Conservation (phyloP, 2,888 invertebrate species). For the Noctua fimbriata region DNA sequence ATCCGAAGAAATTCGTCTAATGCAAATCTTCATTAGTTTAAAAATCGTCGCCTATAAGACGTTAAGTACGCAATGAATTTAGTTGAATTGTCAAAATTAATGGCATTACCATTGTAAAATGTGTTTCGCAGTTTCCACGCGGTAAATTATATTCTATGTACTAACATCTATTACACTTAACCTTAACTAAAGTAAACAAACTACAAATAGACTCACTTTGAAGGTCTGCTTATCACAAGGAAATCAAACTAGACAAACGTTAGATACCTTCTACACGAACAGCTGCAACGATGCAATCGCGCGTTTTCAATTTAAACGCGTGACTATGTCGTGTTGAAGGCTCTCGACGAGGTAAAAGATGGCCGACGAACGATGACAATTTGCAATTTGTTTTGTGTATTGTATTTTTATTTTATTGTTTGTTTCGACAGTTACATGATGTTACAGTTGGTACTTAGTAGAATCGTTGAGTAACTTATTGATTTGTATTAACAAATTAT, state of each 20-base stretch:
- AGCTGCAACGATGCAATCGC: constrained; percentile 28
- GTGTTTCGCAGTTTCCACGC: no score
- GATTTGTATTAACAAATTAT: neutral
- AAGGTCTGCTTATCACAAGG: constrained; percentile 18
- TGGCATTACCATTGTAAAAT: no score
- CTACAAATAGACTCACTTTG: constrained; percentile 25
- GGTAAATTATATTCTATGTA: no score
- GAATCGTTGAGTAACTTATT: neutral
- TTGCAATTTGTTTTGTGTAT: neutral
- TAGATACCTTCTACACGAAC: constrained; percentile 29
- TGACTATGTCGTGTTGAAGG: constrained; percentile 31
- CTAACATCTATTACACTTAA: neutral
- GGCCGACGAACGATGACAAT: constrained; percentile 5
- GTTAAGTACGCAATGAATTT: neutral
- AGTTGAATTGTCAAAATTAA: no score
- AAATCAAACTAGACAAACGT: constrained; percentile 41
- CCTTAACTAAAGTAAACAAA: constrained; percentile 16
- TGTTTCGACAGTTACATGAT: neutral
- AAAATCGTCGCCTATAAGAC: neutral
- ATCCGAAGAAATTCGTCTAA: neutral
- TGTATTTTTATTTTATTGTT: constrained; percentile 9
- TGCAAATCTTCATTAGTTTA: neutral
- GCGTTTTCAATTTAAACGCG: constrained; percentile 28
- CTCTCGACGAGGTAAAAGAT: constrained; percentile 19
- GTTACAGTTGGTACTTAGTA: neutral